Base-by-base conservation (phyloP, 2,113 vertebrate species). In the Heloderma charlesbogerti region DNA sequence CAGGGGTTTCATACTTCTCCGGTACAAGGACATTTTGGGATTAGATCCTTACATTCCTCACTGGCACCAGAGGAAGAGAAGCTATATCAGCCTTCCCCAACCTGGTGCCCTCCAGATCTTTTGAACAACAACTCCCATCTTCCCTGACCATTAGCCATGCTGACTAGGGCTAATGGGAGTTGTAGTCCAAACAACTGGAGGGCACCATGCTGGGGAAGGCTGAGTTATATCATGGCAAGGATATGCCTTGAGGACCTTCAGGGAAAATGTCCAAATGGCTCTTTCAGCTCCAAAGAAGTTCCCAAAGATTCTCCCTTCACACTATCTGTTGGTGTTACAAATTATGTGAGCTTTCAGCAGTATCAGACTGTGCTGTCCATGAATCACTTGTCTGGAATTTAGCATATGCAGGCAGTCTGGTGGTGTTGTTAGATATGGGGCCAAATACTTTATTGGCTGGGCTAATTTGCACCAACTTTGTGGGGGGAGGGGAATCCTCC, bases 371-470 rank as follows among this genome's bases (percentile, higher is more conserved):
- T 93, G 48, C 69, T 88, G 75, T 79, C 86, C 88, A 54, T 95
- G 95, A 95, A 88, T 96, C 94, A 95, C 37, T 93, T 5, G 18
- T 78, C 91, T 93, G 94, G 89, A 92, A 22, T 93, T 92, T 90
- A 90, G 77, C 43, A 93, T 90, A 93, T 86, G 63, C 92, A 94
- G 93, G 63, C 92, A 94, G 93, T 40, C 91, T 91, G 91, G 90
- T 86, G 79, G 72, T 92, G 71, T 57, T 91, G 27, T 80, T 51
- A 92, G 54, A 88, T 81, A 91, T 84, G 43, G 84, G 81, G 93
- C 89, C 91, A 95, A 89, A 90, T 29, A 40, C 69, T 93, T 95
- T 2, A 0, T 92, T 92, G 92, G 51, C 20, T 88, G 71, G 92
- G 31, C 48, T 20, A 89, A 89, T 81, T 84, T 91, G 71, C 45